phyloP scores from a whole-genome alignment of 2,888 invertebrate species.

The Thumatha senex region DNA sequence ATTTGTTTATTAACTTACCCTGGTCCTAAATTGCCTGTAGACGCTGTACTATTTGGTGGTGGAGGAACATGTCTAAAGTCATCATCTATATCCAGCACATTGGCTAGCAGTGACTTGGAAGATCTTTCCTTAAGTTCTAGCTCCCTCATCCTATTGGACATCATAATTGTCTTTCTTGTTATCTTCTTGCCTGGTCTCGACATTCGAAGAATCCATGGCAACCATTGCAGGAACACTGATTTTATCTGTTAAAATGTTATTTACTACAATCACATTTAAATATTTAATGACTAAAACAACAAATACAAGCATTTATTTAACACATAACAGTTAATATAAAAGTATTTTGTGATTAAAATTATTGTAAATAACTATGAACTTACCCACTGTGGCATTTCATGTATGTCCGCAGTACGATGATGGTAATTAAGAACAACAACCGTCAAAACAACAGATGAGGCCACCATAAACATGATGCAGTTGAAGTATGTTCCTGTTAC shows the following conservation, averaged over 20 bases:
- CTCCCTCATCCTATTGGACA: conserved; percentile 96
- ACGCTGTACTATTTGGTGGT: conserved; percentile 84
- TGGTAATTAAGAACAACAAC: conserved; percentile 99
- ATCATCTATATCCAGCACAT: conserved; percentile 97
- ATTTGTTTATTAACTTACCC: conserved; percentile 72
- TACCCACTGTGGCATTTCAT: conserved; percentile 98
- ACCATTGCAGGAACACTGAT: conserved; percentile 97
- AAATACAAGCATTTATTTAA: neutral
- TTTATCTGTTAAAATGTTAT: conserved; percentile 87
- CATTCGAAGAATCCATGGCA: conserved; percentile 98
- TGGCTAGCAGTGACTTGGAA: conserved; percentile 96
- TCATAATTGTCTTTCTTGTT: conserved; percentile 94
- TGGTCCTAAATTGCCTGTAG: conserved; percentile 85
- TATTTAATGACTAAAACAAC: too few relatives aligned
- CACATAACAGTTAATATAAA: neutral
- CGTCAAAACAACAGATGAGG: conserved; percentile 97
- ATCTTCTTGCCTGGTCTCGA: conserved; percentile 97
- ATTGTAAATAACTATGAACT: conserved; percentile 56
- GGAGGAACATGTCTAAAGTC: conserved; percentile 92
- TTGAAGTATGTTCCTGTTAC: conserved; percentile 98
- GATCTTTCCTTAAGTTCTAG: conserved; percentile 96
- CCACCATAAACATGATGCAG: conserved; percentile 99
- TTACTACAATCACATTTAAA: neutral
- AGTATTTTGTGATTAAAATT: neutral
- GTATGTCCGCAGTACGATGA: conserved; percentile 97